phyloP scores from a whole-genome alignment of 2,113 vertebrate species.

The Empidonax traillii region DNA sequence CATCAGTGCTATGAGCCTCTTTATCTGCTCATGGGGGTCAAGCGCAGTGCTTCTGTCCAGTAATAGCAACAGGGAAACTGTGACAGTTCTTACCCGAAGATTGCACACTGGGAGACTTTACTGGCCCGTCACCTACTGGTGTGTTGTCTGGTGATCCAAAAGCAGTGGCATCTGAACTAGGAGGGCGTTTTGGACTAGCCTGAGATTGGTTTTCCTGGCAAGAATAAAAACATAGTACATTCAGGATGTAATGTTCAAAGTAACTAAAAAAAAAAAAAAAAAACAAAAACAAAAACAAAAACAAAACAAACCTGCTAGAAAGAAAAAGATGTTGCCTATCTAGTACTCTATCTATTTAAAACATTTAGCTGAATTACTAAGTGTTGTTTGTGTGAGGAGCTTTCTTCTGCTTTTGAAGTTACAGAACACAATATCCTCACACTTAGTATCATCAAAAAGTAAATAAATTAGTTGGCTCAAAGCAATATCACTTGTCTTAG shows the following conservation, averaged over 20 bases:
- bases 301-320: neutral
- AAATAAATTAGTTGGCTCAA: neutral
- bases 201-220: constrained; percentile 59
- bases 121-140: neutral
- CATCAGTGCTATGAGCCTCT: accelerated
- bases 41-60: neutral
- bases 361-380: neutral
- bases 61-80: neutral
- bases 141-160: constrained; percentile 4
- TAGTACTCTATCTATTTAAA: neutral
- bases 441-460: neutral
- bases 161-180: constrained; percentile 3
- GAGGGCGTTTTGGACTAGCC: constrained; percentile 36
- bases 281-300: neutral
- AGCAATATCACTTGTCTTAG: neutral
- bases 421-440: accelerated
- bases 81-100: constrained; percentile 50
- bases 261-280: neutral
- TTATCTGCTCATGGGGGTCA: neutral
- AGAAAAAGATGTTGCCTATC: neutral
- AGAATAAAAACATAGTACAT: neutral
- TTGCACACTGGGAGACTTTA: neutral
- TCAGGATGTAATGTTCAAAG: neutral
- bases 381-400: neutral
- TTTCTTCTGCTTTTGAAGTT: neutral